Evolutionary conservation across 2,113 vertebrate species (phyloP).

Genomic region (Heterotis niloticus): DNA sequence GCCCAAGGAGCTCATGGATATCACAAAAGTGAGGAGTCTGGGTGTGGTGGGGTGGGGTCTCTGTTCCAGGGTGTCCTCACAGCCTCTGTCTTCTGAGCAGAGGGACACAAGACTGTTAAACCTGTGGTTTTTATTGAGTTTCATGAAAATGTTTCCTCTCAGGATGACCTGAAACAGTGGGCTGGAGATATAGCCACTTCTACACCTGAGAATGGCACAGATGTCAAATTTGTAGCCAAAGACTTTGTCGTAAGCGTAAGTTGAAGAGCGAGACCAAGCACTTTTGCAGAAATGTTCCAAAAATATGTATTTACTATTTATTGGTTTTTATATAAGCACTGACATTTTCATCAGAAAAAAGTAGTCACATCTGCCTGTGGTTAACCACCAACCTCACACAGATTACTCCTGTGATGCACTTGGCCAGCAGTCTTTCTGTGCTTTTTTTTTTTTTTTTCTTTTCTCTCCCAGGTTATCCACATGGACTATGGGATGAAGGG

Average conservation of each 20-base stretch:
- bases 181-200: slow-evolving; percentile 58
- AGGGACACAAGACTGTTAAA: background rate
- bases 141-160: background rate
- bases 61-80: too few species aligned
- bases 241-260: slow-evolving; percentile 86
- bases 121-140: background rate
- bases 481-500: slow-evolving; percentile 95
- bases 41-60: too few species aligned
- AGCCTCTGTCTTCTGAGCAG: background rate
- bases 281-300: too few species aligned
- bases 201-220: slow-evolving; percentile 47
- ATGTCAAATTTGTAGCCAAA: slow-evolving; percentile 59
- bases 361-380: too few species aligned
- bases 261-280: too few species aligned
- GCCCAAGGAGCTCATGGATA: slow-evolving; percentile 25
- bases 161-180: slow-evolving; percentile 58
- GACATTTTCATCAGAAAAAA: too few species aligned
- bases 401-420: too few species aligned
- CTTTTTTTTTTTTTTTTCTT: background rate
- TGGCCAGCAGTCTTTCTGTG: background rate
- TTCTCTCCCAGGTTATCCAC: slow-evolving; percentile 71
- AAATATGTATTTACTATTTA: too few species aligned
- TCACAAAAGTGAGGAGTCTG: slow-evolving; percentile 48
- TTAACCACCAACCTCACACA: too few species aligned
- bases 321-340: too few species aligned